These are phyloP conservation scores for Galagoides demidoff DNA, from an alignment of 2,797 vertebrate species.

Conservation along the genomic window DNA sequence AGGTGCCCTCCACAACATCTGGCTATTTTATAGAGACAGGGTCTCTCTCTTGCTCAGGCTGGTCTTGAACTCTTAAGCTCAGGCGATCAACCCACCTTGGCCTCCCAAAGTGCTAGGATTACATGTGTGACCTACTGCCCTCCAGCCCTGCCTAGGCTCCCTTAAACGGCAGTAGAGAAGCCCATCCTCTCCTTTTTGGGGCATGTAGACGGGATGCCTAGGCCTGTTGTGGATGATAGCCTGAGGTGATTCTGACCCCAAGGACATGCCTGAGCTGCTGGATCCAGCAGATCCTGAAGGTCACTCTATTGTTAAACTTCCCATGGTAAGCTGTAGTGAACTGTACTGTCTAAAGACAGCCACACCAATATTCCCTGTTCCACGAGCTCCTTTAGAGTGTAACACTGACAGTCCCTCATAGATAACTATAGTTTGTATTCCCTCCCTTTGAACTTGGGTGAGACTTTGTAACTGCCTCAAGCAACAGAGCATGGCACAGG, in stretches of 20 bases:
- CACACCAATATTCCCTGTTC: background rate
- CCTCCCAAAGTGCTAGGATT: no score
- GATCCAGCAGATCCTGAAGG: background rate
- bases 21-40: no score
- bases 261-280: background rate
- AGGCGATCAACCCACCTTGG: no score
- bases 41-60: no score
- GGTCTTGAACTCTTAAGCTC: no score
- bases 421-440: background rate
- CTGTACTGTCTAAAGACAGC: background rate
- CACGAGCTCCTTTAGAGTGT: fast-evolving
- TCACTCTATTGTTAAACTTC: background rate
- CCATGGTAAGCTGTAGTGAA: background rate
- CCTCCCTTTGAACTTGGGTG: background rate
- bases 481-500: background rate
- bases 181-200: background rate
- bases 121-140: no score
- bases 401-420: fast-evolving
- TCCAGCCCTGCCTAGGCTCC: background rate
- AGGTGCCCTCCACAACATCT: no score
- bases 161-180: background rate
- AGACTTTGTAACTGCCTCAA: background rate
- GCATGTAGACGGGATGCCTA: background rate
- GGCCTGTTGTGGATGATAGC: background rate
- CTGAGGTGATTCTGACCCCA: background rate